Evolutionary conservation across 2,113 vertebrate genomes (phyloP), one percentile per base, ranked within the genome.

Genomic region (Pagrus major): DNA sequence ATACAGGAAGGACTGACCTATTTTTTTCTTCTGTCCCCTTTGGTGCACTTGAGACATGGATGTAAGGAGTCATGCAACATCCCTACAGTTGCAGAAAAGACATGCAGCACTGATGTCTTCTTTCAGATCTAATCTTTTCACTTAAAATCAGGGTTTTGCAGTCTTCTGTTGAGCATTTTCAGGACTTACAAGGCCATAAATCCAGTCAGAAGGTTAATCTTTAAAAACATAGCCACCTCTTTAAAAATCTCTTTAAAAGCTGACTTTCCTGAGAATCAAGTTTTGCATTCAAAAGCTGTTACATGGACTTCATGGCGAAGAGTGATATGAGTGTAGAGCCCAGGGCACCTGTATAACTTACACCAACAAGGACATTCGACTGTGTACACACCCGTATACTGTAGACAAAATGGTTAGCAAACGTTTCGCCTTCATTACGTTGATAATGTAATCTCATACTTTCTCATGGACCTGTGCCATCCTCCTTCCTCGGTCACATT

Each of bases 1-100:
- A 88, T 70, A 55, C 83, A 91, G 85, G 87, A 88, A 88, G 78
- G 79, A 44, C 54, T 58, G 68, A 81, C 64, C 65, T 44, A 59
- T 68, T 87, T 81, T 66, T 66, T 60, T 56, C 23, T 37, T 58
- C 25, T 39, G 18, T 66, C 72, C 55, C 71, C 46, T 79, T 39
- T 69, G 35, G 68, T 76, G 68, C 42, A 76, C 46, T 71, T 81
- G 59, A 85, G 54, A 81, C 35, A 29, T 55, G 33, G 60, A 81
- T 58, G 49, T 15, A 21, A 74, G 42, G 41, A 81, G 71, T 60
- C 63, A 9, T 42, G 47, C 68, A 60, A 64, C 39, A 74, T 65
- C 23, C 35, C n/a, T 47, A 64, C 47, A 70, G 66, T 56, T 67
- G 47, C 23, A 64, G 44, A 58, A 63, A 51, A 58, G 9, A 14